These are phyloP conservation scores for Ameiurus melas DNA, from an alignment of 2,113 vertebrate species.

Conservation along the genomic window DNA sequence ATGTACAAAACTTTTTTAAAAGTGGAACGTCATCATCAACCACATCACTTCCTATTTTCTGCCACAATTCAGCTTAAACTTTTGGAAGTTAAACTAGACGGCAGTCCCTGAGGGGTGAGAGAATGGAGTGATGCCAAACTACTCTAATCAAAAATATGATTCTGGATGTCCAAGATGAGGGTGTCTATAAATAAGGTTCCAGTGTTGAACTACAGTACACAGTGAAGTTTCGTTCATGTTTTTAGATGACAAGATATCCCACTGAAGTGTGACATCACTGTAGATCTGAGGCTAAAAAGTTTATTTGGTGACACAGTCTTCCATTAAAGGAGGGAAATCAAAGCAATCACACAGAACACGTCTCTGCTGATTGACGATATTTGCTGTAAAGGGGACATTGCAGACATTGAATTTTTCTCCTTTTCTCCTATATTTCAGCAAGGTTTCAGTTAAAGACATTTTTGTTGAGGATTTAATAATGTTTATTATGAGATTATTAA, in stretches of 20 bases:
- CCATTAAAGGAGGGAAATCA: not conserved
- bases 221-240: not conserved
- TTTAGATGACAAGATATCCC: not conserved
- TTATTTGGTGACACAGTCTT: not conserved
- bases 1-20: not conserved
- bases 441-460: not conserved
- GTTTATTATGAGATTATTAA: not conserved
- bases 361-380: not conserved
- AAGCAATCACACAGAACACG: not conserved
- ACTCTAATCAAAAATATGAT: not conserved
- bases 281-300: not conserved
- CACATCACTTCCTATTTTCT: not conserved
- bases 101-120: not conserved
- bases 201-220: not conserved
- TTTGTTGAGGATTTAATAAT: not conserved
- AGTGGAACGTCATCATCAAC: not conserved
- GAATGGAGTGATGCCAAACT: not conserved
- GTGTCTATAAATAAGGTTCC: not conserved
- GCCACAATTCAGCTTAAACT: not conserved
- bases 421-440: not conserved
- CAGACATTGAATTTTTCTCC: not conserved
- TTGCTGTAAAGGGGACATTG: not conserved
- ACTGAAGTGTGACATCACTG: not conserved
- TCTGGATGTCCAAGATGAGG: not conserved
- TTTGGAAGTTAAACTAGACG: not conserved